phyloP scores from a whole-genome alignment of 1,140 invertebrate species.

The Trissolcus basalis region DNA sequence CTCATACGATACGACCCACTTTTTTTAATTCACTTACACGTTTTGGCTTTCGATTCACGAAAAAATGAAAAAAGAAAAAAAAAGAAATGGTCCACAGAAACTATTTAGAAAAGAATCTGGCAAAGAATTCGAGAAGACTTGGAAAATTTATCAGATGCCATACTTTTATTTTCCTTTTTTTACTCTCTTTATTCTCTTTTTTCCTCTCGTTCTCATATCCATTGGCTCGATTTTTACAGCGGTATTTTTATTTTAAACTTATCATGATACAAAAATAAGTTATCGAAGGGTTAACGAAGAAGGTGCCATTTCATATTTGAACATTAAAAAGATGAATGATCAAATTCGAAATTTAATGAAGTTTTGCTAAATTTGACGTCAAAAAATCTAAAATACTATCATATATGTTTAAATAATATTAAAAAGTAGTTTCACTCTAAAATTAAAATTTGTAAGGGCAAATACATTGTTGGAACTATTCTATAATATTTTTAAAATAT shows the following conservation, averaged over 20 bases:
- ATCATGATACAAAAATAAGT: slow-evolving; percentile 3
- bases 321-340: no score
- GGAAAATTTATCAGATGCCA: slow-evolving; percentile 47
- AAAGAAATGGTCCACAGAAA: slow-evolving; percentile 33
- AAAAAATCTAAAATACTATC: no score
- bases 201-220: background rate
- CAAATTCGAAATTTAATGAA: no score
- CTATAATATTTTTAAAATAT: no score
- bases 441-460: no score
- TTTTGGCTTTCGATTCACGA: slow-evolving; percentile 42
- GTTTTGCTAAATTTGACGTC: no score
- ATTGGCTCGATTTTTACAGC: background rate
- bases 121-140: slow-evolving; percentile 32
- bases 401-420: no score
- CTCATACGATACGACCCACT: slow-evolving; percentile 22
- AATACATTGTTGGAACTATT: no score
- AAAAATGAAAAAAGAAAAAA: slow-evolving; percentile 52
- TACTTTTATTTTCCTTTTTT: slow-evolving; percentile 15
- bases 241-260: slow-evolving; percentile 22
- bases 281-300: no score
- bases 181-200: no score
- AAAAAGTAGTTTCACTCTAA: no score
- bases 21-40: slow-evolving; percentile 39
- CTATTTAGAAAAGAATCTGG: slow-evolving; percentile 44
- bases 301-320: no score